These are phyloP conservation scores for Drosophila recens DNA, from an alignment of 2,888 invertebrate genomes.

Conservation along the genomic window DNA sequence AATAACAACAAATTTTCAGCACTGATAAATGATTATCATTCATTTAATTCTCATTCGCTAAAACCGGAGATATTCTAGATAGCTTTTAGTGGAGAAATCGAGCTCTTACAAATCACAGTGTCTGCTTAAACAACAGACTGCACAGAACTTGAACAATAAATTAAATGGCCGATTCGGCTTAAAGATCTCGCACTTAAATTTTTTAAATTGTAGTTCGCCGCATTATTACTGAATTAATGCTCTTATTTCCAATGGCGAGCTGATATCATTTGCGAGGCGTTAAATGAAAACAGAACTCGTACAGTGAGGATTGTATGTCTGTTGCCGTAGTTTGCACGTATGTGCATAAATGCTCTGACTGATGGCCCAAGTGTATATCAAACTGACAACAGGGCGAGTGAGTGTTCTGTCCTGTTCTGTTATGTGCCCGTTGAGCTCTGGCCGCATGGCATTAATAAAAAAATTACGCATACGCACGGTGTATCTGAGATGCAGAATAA, in stretches of 20 bases:
- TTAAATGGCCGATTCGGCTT: neutral
- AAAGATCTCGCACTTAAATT: constrained; percentile 10
- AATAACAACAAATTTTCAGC: neutral
- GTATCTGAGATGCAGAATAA: constrained; percentile 10
- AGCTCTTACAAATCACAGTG: neutral
- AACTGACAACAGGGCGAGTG: constrained; percentile 46
- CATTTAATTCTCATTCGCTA: neutral
- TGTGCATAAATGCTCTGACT: constrained; percentile 44
- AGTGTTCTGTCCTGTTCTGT: constrained; percentile 5
- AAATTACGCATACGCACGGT: constrained; percentile 48
- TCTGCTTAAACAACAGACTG: neutral
- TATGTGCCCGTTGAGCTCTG: constrained; percentile 22
- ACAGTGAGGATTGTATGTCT: constrained; percentile 28
- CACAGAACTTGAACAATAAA: neutral
- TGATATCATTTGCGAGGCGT: constrained; percentile 38
- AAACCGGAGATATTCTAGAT: neutral
- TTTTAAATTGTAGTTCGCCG: constrained; percentile 40
- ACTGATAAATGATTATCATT: neutral
- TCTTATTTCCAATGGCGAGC: constrained; percentile 35
- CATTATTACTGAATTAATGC: constrained; percentile 52
- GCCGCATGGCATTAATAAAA: constrained; percentile 50
- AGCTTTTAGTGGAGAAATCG: neutral
- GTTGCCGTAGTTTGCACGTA: neutral
- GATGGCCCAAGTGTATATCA: constrained; percentile 57
- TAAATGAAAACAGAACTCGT: constrained; percentile 34